A percentile compares a stretch with the other conserved stretches of the same genome.
These are phyloP conservation scores for Danaus melanippus DNA, from an alignment of 1,140 invertebrate genomes.

Conservation along the genomic window DNA sequence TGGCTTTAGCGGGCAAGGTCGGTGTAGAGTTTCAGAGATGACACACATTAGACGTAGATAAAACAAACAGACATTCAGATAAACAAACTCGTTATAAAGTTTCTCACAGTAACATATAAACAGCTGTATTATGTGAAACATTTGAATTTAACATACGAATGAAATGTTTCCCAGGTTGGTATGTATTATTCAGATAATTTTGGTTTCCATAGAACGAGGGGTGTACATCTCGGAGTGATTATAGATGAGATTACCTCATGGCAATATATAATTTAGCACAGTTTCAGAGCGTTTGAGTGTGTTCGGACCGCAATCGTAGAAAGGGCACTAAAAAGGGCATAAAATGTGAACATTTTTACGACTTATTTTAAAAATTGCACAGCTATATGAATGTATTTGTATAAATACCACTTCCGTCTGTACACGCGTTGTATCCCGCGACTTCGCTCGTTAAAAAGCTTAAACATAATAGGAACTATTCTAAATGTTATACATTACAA, in stretches of 20 bases:
- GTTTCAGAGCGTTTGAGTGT: too few relatives aligned
- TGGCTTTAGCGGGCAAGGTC: conserved; percentile 45
- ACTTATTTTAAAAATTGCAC: neutral
- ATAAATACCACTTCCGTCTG: too few relatives aligned
- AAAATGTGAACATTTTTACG: conserved; percentile 5
- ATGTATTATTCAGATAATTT: too few relatives aligned
- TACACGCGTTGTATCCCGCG: too few relatives aligned
- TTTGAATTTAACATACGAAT: neutral
- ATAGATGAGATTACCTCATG: neutral
- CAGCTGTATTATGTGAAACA: neutral
- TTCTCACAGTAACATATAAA: neutral
- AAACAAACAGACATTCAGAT: neutral
- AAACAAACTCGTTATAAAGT: neutral
- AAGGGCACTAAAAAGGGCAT: conserved; percentile 9
- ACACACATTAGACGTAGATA: conserved; percentile 3
- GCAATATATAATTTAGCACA: conserved; percentile 1
- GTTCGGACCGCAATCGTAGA: conserved; percentile 5
- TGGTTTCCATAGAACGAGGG: too few relatives aligned
- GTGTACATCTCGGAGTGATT: too few relatives aligned
- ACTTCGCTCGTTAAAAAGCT: too few relatives aligned
- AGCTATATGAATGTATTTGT: neutral
- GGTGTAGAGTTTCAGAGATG: conserved; percentile 5
- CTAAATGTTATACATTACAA: too few relatives aligned
- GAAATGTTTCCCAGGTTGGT: too few relatives aligned
- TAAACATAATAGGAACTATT: too few relatives aligned